Percentiles rank a stretch among this genome's conserved stretches.
These are phyloP conservation scores for Daboia siamensis DNA, from an alignment of 2,113 vertebrate genomes.

Conservation along the genomic window DNA sequence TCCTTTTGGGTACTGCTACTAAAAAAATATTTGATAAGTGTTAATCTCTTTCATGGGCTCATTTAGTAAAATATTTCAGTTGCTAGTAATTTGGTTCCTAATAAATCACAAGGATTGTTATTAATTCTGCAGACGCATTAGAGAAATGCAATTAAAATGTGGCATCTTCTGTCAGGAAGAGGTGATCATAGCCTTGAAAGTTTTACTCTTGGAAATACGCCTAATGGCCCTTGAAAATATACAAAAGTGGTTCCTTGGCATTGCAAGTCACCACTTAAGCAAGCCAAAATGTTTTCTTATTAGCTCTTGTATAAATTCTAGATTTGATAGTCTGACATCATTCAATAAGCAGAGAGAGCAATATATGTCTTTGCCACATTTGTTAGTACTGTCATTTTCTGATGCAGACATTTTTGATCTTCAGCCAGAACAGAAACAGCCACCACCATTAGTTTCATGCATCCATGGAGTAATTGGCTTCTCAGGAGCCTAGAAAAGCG, in stretches of 20 bases:
- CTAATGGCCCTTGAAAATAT: background rate
- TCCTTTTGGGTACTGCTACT: background rate
- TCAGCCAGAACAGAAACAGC: background rate
- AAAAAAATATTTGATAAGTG: background rate
- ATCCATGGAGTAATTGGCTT: background rate
- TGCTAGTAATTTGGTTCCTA: conserved; percentile 2
- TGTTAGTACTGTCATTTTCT: background rate
- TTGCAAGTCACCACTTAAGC: background rate
- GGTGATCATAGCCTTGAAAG: conserved; percentile 17
- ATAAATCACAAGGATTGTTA: background rate
- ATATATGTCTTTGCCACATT: background rate
- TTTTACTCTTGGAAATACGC: conserved; percentile 6
- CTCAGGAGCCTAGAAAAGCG: background rate
- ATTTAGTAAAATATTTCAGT: conserved; percentile 4
- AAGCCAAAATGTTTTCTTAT: background rate
- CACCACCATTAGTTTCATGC: background rate
- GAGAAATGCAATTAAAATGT: conserved; percentile 15
- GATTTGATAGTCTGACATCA: background rate
- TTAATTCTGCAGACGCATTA: conserved; percentile 9
- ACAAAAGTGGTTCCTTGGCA: background rate
- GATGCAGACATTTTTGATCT: background rate
- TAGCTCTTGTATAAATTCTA: background rate
- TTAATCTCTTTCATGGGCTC: background rate
- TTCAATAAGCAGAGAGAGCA: background rate
- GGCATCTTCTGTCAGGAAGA: conserved; percentile 1